A percentile compares a stretch with the other conserved stretches of the same genome.
Conservation (phyloP, 2,888 invertebrate genomes). For the Lamellibrachia columna region DNA sequence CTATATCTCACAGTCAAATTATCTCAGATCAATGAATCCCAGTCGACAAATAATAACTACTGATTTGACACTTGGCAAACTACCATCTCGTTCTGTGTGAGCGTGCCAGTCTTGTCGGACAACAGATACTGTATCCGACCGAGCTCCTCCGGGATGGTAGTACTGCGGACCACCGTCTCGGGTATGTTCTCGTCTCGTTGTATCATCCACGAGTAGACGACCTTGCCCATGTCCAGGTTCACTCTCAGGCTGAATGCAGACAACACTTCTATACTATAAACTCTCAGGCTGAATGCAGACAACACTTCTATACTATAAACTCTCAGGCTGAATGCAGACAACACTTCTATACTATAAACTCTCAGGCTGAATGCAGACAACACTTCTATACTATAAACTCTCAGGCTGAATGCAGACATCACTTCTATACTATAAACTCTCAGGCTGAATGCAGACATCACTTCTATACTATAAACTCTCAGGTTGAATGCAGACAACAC, state of each 20-base stretch:
- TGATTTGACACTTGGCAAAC: not conserved
- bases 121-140: conserved; percentile 96
- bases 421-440: conserved; percentile 72
- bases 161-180: conserved; percentile 94
- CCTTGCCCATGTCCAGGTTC: conserved; percentile 98
- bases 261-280: conserved; percentile 62
- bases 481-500: conserved; percentile 72
- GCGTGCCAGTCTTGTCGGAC: conserved; percentile 97
- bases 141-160: conserved; percentile 97
- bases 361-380: conserved; percentile 76
- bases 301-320: conserved; percentile 68
- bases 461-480: conserved; percentile 72
- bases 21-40: too few species aligned
- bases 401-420: conserved; percentile 74
- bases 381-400: conserved; percentile 71
- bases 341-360: conserved; percentile 68
- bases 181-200: conserved; percentile 91
- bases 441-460: conserved; percentile 72
- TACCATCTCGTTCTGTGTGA: conserved; percentile 98
- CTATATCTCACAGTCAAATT: too few species aligned
- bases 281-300: conserved; percentile 78
- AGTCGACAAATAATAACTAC: too few species aligned
- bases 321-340: conserved; percentile 76
- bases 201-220: conserved; percentile 96
- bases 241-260: conserved; percentile 82